These are phyloP conservation scores for Lepetodrilus schrolli DNA, from an alignment of 2,888 invertebrate genomes.

Conservation along the genomic window DNA sequence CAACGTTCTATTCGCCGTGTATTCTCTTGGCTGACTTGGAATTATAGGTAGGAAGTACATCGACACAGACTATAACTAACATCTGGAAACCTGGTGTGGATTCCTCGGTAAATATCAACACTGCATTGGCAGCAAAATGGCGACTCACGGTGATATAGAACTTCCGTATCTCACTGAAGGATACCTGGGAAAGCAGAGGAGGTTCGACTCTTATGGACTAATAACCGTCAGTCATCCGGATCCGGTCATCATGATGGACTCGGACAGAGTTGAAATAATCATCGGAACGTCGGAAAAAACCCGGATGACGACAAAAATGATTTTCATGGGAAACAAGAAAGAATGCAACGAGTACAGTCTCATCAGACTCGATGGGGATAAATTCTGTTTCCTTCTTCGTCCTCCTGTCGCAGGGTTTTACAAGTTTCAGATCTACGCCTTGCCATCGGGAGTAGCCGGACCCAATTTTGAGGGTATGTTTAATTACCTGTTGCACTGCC, in stretches of 20 bases:
- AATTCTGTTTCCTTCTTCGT: conserved; percentile 58
- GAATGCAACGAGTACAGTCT: conserved; percentile 60
- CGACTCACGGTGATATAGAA: conserved; percentile 44
- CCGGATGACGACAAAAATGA: conserved; percentile 59
- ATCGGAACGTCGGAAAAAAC: conserved; percentile 52
- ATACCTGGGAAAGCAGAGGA: conserved; percentile 63
- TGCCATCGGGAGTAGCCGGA: conserved; percentile 61
- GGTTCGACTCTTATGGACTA: conserved; percentile 61
- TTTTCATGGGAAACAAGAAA: conserved; percentile 57
- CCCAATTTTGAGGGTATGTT: conserved; percentile 63
- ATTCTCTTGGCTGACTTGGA: too few species aligned
- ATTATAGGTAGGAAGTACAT: too few species aligned
- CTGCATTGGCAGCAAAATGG: not conserved
- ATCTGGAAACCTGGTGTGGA: not conserved
- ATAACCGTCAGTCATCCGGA: conserved; percentile 54
- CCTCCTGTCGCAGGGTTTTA: conserved; percentile 61
- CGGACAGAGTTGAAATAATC: conserved; percentile 54
- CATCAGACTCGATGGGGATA: conserved; percentile 52
- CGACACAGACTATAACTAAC: too few species aligned
- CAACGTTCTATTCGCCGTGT: too few species aligned
- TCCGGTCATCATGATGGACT: conserved; percentile 53
- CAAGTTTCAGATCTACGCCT: conserved; percentile 66
- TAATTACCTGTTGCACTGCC: conserved; percentile 57
- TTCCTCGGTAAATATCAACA: not conserved
- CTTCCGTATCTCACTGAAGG: conserved; percentile 63